Evolutionary conservation across 1,140 invertebrate genomes (phyloP).

Genomic region (Cecropterus lyciades): DNA sequence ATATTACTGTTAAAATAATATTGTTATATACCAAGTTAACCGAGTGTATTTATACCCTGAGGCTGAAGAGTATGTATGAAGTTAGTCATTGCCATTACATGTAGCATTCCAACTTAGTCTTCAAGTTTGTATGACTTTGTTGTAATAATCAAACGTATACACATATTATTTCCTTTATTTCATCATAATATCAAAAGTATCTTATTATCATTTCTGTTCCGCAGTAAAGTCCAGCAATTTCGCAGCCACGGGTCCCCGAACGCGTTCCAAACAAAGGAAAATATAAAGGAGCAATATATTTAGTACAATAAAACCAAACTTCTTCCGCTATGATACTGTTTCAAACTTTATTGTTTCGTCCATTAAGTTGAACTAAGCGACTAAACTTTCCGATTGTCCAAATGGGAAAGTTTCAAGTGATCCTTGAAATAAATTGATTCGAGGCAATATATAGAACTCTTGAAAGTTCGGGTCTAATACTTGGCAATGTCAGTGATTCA

Average conservation of each 20-base stretch:
- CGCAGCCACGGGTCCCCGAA: background rate
- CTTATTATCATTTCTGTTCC: background rate
- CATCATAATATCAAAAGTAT: background rate
- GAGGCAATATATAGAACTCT: background rate
- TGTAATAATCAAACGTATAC: too few species aligned
- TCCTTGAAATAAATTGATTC: constrained; percentile 12
- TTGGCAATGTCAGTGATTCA: background rate
- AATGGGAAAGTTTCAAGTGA: constrained; percentile 19
- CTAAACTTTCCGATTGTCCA: constrained; percentile 14
- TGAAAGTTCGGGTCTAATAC: constrained; percentile 14
- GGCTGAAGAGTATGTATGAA: too few species aligned
- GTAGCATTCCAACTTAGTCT: too few species aligned
- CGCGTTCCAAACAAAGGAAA: constrained; percentile 12
- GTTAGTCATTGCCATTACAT: too few species aligned
- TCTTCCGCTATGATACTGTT: constrained; percentile 12
- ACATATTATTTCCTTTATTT: background rate
- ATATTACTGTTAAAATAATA: too few species aligned
- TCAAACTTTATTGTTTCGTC: constrained; percentile 11
- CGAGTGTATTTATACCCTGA: too few species aligned
- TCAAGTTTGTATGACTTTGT: too few species aligned
- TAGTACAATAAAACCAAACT: constrained; percentile 19
- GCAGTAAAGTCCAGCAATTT: background rate
- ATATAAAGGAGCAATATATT: constrained; percentile 20
- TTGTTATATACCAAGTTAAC: too few species aligned
- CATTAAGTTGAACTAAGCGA: constrained; percentile 13